These are phyloP conservation scores for Eilema caniola DNA, from an alignment of 2,888 invertebrate species.

Conservation along the genomic window DNA sequence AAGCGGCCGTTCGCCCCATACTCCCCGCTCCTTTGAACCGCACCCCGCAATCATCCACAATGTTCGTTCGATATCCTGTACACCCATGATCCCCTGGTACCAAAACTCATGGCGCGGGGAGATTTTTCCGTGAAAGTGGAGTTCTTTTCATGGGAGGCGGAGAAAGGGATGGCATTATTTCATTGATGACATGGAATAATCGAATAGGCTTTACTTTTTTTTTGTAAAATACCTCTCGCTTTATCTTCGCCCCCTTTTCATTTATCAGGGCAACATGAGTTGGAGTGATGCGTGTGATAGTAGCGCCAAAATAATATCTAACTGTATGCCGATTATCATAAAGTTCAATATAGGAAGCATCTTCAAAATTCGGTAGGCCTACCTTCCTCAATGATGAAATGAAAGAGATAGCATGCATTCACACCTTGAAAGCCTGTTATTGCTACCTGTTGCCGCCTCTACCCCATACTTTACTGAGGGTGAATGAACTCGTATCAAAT, in stretches of 20 bases:
- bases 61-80: constrained; percentile 31
- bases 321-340: constrained; percentile 5
- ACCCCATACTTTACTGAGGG: constrained; percentile 3
- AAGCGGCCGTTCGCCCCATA: constrained; percentile 43
- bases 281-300: not conserved
- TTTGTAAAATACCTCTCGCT: constrained; percentile 33
- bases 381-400: constrained; percentile 3
- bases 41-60: constrained; percentile 20
- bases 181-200: not conserved
- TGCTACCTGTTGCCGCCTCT: constrained; percentile 16
- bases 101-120: constrained; percentile 69
- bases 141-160: constrained; percentile 38
- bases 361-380: not conserved
- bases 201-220: not conserved
- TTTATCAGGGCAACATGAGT: constrained; percentile 42
- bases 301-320: constrained; percentile 5
- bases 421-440: constrained; percentile 7
- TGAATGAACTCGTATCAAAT: constrained; percentile 15
- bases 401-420: constrained; percentile 18
- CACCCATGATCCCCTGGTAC: constrained; percentile 60
- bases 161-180: constrained; percentile 23
- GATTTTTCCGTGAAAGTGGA: constrained; percentile 68
- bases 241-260: constrained; percentile 38
- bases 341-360: constrained; percentile 16
- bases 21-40: constrained; percentile 5